Conservation (phyloP, 2,113 vertebrate genomes). For the Noturus placidus region DNA sequence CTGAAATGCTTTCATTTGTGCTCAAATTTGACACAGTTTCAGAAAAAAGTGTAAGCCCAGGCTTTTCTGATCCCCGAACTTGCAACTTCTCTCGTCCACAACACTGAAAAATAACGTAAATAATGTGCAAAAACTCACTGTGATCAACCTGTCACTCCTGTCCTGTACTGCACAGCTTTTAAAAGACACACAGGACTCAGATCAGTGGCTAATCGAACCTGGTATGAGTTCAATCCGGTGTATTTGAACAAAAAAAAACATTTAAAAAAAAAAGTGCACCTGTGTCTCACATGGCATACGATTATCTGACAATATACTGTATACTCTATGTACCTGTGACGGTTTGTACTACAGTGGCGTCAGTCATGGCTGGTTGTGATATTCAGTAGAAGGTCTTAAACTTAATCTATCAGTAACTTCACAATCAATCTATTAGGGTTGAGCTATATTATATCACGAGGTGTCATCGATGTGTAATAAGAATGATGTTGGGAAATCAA, state of each 20-base stretch:
- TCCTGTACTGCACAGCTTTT: constrained; percentile 1
- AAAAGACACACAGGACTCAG: neutral
- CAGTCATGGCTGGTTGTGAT: neutral
- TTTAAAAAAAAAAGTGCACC: neutral
- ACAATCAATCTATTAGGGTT: neutral
- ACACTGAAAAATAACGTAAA: constrained; percentile 10
- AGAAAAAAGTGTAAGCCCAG: neutral
- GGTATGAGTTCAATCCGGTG: neutral
- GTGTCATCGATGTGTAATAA: neutral
- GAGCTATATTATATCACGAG: neutral
- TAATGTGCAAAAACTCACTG: constrained; percentile 57
- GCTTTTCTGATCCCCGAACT: neutral
- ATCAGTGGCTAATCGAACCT: neutral
- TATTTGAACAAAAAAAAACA: neutral
- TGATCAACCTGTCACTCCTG: constrained; percentile 25
- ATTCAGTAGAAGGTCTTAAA: neutral
- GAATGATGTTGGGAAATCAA: neutral
- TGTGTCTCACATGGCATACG: constrained; percentile 21
- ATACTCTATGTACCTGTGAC: neutral
- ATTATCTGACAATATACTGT: constrained; percentile 10
- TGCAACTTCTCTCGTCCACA: neutral
- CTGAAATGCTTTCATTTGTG: constrained; percentile 36
- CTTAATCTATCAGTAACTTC: neutral
- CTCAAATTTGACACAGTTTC: constrained; percentile 22
- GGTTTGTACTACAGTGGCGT: neutral